Percentiles rank a stretch among this genome's conserved stretches.
These are phyloP conservation scores for Euphydryas editha DNA, from an alignment of 2,888 invertebrate species.

Conservation along the genomic window DNA sequence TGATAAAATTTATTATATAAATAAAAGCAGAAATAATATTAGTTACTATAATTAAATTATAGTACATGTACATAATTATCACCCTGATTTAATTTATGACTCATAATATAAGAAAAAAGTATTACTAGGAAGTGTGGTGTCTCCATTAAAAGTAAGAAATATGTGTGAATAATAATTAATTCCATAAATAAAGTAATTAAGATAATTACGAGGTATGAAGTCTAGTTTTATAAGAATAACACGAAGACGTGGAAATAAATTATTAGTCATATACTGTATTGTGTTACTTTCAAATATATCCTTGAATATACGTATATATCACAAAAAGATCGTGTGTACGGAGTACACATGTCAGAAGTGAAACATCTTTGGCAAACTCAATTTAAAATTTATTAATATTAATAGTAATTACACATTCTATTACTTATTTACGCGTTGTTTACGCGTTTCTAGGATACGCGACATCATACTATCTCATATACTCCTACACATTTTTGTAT, in stretches of 20 bases:
- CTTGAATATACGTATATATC: no score
- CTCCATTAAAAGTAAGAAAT: neutral
- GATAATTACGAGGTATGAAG: neutral
- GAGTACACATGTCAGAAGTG: no score
- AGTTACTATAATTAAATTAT: neutral
- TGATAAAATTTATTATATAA: no score
- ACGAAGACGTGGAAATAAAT: neutral
- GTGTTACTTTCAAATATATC: neutral
- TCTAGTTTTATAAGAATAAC: neutral
- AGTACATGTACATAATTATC: neutral
- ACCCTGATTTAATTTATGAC: neutral
- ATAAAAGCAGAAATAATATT: no score
- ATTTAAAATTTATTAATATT: no score
- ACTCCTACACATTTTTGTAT: no score
- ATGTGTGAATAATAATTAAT: neutral
- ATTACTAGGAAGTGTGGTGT: slow-evolving; percentile 3
- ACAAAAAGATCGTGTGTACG: no score
- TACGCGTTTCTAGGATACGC: no score
- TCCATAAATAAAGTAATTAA: slow-evolving; percentile 2
- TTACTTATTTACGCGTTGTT: no score
- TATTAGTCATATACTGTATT: neutral
- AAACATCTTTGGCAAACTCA: no score
- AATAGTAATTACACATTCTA: no score
- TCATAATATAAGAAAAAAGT: neutral
- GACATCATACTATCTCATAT: no score